Evolutionary conservation across 2,113 vertebrate genomes (phyloP), one percentile per base, ranked within the genome.

Genomic region (Nycticorax nycticorax): DNA sequence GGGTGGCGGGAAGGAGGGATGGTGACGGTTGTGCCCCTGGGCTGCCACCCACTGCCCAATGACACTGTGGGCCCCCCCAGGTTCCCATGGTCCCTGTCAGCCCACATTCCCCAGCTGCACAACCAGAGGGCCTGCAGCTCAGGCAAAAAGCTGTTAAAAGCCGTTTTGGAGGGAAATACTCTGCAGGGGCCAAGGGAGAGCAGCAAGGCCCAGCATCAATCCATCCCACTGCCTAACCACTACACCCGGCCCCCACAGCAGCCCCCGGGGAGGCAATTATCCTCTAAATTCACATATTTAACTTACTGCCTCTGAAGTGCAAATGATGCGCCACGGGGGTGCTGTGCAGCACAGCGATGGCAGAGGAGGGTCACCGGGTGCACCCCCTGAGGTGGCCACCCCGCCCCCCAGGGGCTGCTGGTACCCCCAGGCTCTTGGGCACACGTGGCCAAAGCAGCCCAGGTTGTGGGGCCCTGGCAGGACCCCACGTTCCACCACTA

Each of bases 291-390:
- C 88, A 53, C 32, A 12, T 39, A 50, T 53, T 69, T 74, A 71
- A 59, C 32, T 77, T 24, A 27, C 43, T 7, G 18, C 1, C 1
- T 45, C 35, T 27, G 48, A 83, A 78, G 24, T 11, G 79, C 22
- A 39, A 81, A 63, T 26, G 56, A 59, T 26, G 57, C 23, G 37
- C 52, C 39, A 10, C 3, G 15, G 12, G 47, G 52, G 4, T 14
- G 23, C 30, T 3, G 9, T 7, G 10, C 39, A 48, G 41, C 45
- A 48, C 45, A 72, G 82, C 1, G 0, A 26, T 8, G 60, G 60
- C 6, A 8, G 11, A 24, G 32, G 35, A 56, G 24, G 53, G 52
- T 47, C 2, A 4, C 0, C 2, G 32, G 47, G 3, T 2, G 6
- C 35, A 12, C 4, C 9, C 1, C 8, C 15, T 1, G 1, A 48